Conservation (phyloP, 2,888 invertebrate genomes). For the Chelonus formosanus region DNA sequence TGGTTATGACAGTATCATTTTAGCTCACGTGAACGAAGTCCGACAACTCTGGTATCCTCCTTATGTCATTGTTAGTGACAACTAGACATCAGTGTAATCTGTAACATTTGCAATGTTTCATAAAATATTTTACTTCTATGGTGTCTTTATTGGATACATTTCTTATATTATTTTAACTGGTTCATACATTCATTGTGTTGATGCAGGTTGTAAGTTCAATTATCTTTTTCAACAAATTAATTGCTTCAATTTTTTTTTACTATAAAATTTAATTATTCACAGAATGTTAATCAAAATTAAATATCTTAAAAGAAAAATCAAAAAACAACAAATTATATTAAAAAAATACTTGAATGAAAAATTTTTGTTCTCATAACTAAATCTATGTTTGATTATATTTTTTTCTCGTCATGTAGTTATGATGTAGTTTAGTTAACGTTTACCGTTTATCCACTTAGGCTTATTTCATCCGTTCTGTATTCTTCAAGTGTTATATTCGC, state of each 20-base stretch:
- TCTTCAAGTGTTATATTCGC: conserved; percentile 33
- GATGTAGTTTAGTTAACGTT: conserved; percentile 29
- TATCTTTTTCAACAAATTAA: background rate
- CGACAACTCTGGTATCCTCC: background rate
- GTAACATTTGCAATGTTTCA: conserved; percentile 20
- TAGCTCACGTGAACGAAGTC: conserved; percentile 1
- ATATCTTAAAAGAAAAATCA: background rate
- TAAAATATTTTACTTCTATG: background rate
- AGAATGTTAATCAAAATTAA: no score
- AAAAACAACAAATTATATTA: no score
- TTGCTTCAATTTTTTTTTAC: no score
- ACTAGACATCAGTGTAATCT: conserved; percentile 10
- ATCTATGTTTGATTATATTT: background rate
- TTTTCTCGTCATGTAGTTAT: background rate
- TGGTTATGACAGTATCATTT: background rate
- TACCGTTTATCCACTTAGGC: conserved; percentile 40
- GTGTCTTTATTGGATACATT: conserved; percentile 13
- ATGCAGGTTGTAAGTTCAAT: conserved; percentile 19
- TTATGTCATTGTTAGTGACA: conserved; percentile 20
- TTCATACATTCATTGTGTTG: background rate
- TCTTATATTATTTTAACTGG: background rate
- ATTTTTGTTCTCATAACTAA: background rate
- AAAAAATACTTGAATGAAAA: background rate
- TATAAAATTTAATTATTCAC: no score
- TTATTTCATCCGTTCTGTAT: conserved; percentile 31